Base-by-base conservation (phyloP, 2,113 vertebrate species). In the Vanacampus margaritifer region DNA sequence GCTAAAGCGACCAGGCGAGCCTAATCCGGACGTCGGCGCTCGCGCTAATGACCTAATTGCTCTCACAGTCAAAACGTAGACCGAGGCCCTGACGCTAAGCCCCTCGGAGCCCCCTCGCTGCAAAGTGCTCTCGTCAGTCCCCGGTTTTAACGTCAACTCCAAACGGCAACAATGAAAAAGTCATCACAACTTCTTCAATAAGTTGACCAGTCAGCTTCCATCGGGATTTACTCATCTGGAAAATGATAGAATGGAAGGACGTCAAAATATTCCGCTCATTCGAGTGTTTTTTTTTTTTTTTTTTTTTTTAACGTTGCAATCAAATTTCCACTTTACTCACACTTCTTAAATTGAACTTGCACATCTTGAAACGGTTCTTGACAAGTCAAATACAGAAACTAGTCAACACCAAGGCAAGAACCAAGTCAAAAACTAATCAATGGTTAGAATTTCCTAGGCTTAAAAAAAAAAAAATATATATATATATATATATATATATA, bases 31-130 rank as follows among this genome's bases (percentile, higher is more conserved):
- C 79, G 86, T 88, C 87, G 86, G 84, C 89, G 71, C 89, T 89
- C 86, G 78, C 83, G 87, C 88, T 89, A 89, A 89, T 76, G 84
- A 79, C 72, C 86, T 90, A 90, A 90, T 90, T 90, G 88, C 82
- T 86, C 85, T 86, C 78, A 50, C 72, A 88, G 87, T 90, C 87
- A 86, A 81, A 88, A 87, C 65, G 74, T 64, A 70, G 85, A 73
- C 80, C 78, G 82, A 76, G 80, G 76, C 79, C 68, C 65, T 72
- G 79, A 83, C 24, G 80, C 79, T 89, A 87, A 90, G 84, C 87
- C 86, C 58, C 76, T 74, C 76, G 19, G 80, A 86, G 73, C 73
- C 77, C 76, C 72, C 79, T 39, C 84, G 81, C 36, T 37, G 79
- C 79, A 81, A 84, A 87, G 81, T 83, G 77, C 76, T 76, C 57